These are phyloP conservation scores for Brachionus rotundiformis DNA, from an alignment of 1,140 invertebrate species.

Conservation along the genomic window DNA sequence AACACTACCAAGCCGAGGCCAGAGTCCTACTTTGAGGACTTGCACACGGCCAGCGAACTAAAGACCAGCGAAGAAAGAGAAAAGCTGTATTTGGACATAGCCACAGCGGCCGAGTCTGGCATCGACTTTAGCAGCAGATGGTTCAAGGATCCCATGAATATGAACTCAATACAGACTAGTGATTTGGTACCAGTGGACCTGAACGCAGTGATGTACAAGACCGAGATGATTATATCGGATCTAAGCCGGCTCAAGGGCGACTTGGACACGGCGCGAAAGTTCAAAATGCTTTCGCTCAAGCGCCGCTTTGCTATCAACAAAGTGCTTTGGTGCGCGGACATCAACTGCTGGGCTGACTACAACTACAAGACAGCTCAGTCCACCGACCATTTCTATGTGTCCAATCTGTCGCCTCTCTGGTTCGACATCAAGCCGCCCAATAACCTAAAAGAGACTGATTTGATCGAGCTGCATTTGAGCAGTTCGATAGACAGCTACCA, in stretches of 20 bases:
- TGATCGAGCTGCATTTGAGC: neutral
- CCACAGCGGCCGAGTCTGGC: constrained; percentile 85
- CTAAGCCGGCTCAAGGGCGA: constrained; percentile 69
- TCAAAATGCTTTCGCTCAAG: neutral
- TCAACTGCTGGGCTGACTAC: constrained; percentile 83
- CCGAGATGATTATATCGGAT: constrained; percentile 69
- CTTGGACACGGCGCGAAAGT: neutral
- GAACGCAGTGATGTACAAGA: constrained; percentile 78
- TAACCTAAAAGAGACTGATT: constrained; percentile 13
- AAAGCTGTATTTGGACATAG: constrained; percentile 76
- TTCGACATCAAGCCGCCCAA: constrained; percentile 65
- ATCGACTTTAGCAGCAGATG: constrained; percentile 92
- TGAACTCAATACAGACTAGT: constrained; percentile 67
- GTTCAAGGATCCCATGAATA: constrained; percentile 67
- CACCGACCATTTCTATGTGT: constrained; percentile 72
- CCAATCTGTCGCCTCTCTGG: constrained; percentile 82
- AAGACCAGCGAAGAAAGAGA: constrained; percentile 61
- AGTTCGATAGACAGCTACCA: neutral
- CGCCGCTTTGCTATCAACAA: constrained; percentile 68
- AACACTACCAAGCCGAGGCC: constrained; percentile 66
- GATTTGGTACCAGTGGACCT: constrained; percentile 80
- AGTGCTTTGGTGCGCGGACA: constrained; percentile 78
- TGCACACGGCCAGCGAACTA: constrained; percentile 52
- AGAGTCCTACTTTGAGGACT: constrained; percentile 79
- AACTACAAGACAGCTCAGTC: constrained; percentile 71